Percentiles rank a stretch among this genome's conserved stretches.
Evolutionary conservation across 1,140 invertebrate species (phyloP).

Genomic region (Macrotrachela quadricornifera): DNA sequence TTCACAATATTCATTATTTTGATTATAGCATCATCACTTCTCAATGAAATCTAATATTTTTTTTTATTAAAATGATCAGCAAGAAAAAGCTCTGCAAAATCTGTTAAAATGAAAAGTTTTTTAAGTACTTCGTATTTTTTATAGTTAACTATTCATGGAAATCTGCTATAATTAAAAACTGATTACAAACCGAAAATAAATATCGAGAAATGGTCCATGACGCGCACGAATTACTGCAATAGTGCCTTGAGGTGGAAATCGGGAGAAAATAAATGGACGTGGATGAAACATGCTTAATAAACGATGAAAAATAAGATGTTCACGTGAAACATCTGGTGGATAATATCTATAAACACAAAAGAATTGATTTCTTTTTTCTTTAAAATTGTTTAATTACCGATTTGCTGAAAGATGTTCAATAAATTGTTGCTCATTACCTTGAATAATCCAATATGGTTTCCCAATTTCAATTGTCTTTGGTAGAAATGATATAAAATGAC

Average conservation of each 20-base stretch:
- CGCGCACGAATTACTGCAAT: conserved; percentile 19
- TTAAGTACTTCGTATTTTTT: background rate
- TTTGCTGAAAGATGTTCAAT: background rate
- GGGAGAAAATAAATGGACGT: conserved; percentile 19
- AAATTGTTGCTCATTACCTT: background rate
- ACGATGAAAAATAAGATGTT: conserved; percentile 5
- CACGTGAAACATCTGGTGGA: conserved; percentile 2
- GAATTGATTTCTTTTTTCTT: background rate
- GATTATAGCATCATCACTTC: too few relatives aligned
- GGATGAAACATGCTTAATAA: conserved; percentile 25
- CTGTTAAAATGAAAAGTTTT: too few relatives aligned
- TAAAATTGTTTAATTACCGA: background rate
- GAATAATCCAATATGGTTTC: background rate
- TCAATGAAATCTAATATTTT: too few relatives aligned
- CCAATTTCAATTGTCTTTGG: background rate
- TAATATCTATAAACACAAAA: conserved; percentile 4
- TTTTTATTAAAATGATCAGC: too few relatives aligned
- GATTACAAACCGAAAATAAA: conserved; percentile 24
- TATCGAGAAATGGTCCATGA: conserved; percentile 22
- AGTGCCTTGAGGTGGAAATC: conserved; percentile 26
- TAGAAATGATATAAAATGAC: conserved; percentile 1
- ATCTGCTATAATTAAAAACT: background rate
- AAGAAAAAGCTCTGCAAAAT: too few relatives aligned
- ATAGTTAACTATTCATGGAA: background rate
- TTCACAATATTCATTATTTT: too few relatives aligned